Conservation (phyloP, 2,113 vertebrate species). For the Ciconia stormi region DNA sequence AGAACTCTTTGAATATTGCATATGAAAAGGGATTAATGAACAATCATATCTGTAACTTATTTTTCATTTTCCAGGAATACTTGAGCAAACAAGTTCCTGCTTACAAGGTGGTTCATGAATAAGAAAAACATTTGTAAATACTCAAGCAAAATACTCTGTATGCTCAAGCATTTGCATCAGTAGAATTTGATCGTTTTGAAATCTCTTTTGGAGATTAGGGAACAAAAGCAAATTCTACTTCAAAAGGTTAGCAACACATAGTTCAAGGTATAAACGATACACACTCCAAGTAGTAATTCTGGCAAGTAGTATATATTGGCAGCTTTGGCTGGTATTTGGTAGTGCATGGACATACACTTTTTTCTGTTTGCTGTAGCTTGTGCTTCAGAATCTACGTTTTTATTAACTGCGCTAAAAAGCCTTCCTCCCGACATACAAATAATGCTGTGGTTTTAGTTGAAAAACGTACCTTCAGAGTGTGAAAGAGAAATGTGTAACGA, state of each 20-base stretch:
- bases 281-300: not conserved
- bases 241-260: not conserved
- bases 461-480: not conserved
- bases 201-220: not conserved
- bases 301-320: not conserved
- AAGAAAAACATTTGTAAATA: conserved; percentile 37
- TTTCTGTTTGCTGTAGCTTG: not conserved
- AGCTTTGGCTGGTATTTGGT: not conserved
- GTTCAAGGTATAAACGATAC: not conserved
- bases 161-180: not conserved
- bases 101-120: conserved; percentile 6
- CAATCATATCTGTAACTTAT: conserved; percentile 7
- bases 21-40: conserved; percentile 9
- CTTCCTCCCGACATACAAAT: not conserved
- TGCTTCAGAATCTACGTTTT: not conserved
- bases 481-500: not conserved
- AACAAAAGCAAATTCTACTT: conserved; percentile 17
- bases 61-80: conserved; percentile 13
- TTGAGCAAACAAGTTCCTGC: conserved; percentile 7
- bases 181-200: not conserved
- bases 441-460: not conserved
- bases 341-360: not conserved
- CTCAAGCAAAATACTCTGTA: not conserved
- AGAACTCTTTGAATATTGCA: not conserved
- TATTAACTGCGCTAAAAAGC: not conserved